A percentile compares a stretch with the other conserved stretches of the same genome.
phyloP scores from a whole-genome alignment of 2,113 vertebrate genomes.

The Cheirogaleus medius region DNA sequence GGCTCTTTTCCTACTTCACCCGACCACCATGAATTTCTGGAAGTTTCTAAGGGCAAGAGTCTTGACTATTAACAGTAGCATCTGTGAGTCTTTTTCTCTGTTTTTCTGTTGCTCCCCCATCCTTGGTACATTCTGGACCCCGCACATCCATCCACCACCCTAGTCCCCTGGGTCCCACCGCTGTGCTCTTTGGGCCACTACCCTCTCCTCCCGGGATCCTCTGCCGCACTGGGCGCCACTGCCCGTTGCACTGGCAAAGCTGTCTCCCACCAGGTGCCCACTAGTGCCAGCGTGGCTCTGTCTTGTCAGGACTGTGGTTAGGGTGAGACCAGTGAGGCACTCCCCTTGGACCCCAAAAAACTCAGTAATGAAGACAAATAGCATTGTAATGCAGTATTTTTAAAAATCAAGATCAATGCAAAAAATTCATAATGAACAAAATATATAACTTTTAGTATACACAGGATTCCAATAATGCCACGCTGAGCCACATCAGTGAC shows the following conservation, averaged over 20 bases:
- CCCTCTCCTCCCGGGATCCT: neutral
- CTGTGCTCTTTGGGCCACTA: neutral
- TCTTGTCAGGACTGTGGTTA: neutral
- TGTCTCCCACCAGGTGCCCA: neutral
- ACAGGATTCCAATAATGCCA: neutral
- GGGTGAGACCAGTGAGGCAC: neutral
- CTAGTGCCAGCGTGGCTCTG: neutral
- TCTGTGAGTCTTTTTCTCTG: neutral
- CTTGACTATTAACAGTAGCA: neutral
- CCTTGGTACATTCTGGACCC: neutral
- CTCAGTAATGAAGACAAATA: neutral
- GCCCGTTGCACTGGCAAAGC: neutral
- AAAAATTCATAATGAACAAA: neutral
- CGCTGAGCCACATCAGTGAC: neutral
- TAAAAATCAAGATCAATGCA: neutral
- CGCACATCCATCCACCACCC: fast-evolving
- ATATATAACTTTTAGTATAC: neutral
- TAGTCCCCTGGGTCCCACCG: neutral
- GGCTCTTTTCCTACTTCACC: too few relatives aligned
- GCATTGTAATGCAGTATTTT: neutral
- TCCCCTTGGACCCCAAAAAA: neutral
- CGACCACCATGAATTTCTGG: neutral
- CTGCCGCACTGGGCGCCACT: neutral
- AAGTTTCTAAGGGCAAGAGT: too few relatives aligned
- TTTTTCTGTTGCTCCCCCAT: neutral